These are phyloP conservation scores for Rosalia funebris DNA, from an alignment of 2,888 invertebrate genomes.

Conservation along the genomic window DNA sequence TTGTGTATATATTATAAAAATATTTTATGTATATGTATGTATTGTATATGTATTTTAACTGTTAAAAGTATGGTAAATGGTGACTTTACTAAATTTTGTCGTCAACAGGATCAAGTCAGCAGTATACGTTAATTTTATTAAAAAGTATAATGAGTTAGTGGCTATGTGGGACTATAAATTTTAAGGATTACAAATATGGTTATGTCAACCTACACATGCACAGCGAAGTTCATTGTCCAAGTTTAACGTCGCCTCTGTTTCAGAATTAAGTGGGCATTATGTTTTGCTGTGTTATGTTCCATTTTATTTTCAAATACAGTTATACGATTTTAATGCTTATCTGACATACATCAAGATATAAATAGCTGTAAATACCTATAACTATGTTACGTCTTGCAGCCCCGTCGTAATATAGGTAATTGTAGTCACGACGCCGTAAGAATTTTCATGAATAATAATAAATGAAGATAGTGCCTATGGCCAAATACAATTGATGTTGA, in stretches of 20 bases:
- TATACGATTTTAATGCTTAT: background rate
- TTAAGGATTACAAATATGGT: conserved; percentile 27
- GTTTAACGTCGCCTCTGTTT: background rate
- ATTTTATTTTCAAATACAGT: background rate
- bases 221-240: conserved; percentile 30
- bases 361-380: background rate
- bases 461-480: too few species aligned
- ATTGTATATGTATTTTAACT: too few species aligned
- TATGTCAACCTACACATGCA: conserved; percentile 12
- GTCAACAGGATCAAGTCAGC: background rate
- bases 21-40: too few species aligned
- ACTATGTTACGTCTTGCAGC: too few species aligned
- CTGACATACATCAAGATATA: background rate
- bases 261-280: background rate
- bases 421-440: too few species aligned
- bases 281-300: background rate
- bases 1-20: too few species aligned
- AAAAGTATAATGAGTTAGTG: conserved; percentile 5
- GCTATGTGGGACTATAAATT: conserved; percentile 26
- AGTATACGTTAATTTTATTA: background rate
- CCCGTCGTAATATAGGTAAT: too few species aligned
- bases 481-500: too few species aligned
- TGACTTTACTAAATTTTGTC: too few species aligned
- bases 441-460: too few species aligned
- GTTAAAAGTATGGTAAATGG: too few species aligned